Conservation (phyloP, 2,888 invertebrate genomes). For the Acrobasis repandana region DNA sequence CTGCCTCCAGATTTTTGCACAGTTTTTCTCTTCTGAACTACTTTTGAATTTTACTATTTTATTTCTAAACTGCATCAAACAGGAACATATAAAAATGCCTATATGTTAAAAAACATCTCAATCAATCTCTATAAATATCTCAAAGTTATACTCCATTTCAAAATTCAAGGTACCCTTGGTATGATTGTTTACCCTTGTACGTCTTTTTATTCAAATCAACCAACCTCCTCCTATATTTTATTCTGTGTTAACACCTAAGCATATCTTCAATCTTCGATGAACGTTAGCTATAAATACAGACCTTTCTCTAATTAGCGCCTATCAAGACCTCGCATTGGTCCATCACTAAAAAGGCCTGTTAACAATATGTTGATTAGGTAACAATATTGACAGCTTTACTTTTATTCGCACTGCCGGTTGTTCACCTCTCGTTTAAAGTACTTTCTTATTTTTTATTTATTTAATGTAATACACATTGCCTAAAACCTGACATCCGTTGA, state of each 20-base stretch:
- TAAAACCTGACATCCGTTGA: not conserved
- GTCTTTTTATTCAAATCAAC: too few species aligned
- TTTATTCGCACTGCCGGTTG: slow-evolving; percentile 20
- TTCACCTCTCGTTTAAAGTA: slow-evolving; percentile 15
- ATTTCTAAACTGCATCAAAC: too few species aligned
- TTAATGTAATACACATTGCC: not conserved
- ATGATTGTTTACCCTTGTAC: too few species aligned
- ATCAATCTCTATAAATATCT: too few species aligned
- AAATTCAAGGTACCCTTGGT: too few species aligned
- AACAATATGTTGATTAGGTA: slow-evolving; percentile 22
- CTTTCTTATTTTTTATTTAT: slow-evolving; percentile 13
- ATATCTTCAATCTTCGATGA: not conserved
- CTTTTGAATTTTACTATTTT: too few species aligned
- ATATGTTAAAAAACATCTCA: too few species aligned
- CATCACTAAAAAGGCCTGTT: slow-evolving; percentile 17
- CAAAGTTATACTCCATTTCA: too few species aligned
- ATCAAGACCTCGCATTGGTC: slow-evolving; percentile 7
- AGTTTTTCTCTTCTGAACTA: too few species aligned
- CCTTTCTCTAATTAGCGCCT: slow-evolving; percentile 17
- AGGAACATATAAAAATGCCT: too few species aligned
- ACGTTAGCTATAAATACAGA: not conserved
- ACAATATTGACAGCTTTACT: slow-evolving; percentile 12
- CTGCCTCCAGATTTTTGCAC: too few species aligned
- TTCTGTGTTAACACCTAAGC: slow-evolving; percentile 18
- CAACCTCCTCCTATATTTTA: not conserved